Base-by-base conservation (phyloP, 2,113 vertebrate species). In the Coregonus clupeaformis region DNA sequence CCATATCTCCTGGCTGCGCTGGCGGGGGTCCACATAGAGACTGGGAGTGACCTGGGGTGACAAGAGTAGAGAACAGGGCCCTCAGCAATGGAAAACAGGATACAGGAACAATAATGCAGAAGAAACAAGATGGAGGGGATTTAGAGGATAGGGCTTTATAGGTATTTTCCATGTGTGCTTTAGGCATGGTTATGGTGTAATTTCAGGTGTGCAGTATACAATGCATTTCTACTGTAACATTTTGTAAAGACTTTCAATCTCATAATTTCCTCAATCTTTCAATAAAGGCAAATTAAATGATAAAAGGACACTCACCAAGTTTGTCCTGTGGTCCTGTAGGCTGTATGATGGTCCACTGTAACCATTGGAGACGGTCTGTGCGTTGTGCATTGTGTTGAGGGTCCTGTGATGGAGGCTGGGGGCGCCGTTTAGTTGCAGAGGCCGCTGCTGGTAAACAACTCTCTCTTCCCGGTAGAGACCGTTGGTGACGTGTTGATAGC, bases 1-100 rank as follows among this genome's bases (percentile, higher is more conserved):
- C 98, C 98, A 99, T 84, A 99, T 87, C 89, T 98, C 95, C 89
- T 98, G 96, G 72, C 95, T 96, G 22, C 96, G 94, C 86, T 96
- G 97, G 86, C 86, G 89, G 68, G 97, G 95, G 87, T 97, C 95
- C 87, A 98, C 96, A 1, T 93, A 92, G 0, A 97, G 97, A 57
- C 96, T 95, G 0, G 98, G 97, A 57, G 96, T 95, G 55, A 98
- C 95, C 97, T 98, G 87, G 20, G 29, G 2, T 27, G 25, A 68
- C 4, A 11, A 14, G 1, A 2, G 12, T 64, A 24, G n/a, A 49
- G n/a, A 73, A 65, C 49, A 25, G 9, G 55, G 67, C 25, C 6
- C 4, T 68, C 5, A 65, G 69, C 12, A 68, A 59, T 24, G 9
- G 11, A 59, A 68, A 22, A 9, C n/a, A 11, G 36, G 9, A 42